Base-by-base conservation (phyloP, 2,113 vertebrate genomes). In the Piprites chloris region DNA sequence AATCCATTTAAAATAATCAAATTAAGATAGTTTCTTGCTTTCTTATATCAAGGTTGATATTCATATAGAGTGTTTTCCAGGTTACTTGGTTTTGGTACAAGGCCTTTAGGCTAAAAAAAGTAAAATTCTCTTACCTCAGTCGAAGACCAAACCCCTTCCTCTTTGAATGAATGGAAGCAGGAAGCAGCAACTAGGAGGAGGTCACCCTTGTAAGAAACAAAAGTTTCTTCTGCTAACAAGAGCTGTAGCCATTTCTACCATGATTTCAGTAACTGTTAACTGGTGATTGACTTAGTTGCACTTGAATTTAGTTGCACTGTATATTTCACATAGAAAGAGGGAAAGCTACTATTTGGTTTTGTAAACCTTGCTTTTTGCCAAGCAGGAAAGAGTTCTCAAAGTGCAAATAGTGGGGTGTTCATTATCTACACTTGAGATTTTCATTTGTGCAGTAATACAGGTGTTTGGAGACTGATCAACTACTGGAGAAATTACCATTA, bases 1-100 rank as follows among this genome's bases (percentile, higher is more conserved):
- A 71, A 39, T 73, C 66, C 68, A 65, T 95, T 90, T 84, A 61
- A 92, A 92, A 79, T 84, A 74, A 80, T 93, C n/a, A 81, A 75
- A 85, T 92, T 71, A 81, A 72, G 90, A 62, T 65, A 41, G 17
- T 73, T 95, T 84, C 32, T 92, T 79, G 19, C 58, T 76, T 94
- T 93, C 65, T 92, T 91, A 52, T 72, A 47, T 13, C 18, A 37
- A 71, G 22, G 19, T 42, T 63, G 23, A 16, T 78, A 68, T 78
- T 95, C 24, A 62, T 52, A 50, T 41, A 49, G 90, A 86, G 41
- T 52, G 15, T 93, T 82, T 84, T 90, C 56, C 44, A 50, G 32
- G 33, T 93, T 66, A 46, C 80, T 39, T 94, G 80, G 53, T 53
- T 89, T 87, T 74, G 62, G n/a, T 81, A 66, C 56, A 75, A 81